Conservation (phyloP, 2,797 vertebrate species). For the Chromobotia macracanthus region DNA sequence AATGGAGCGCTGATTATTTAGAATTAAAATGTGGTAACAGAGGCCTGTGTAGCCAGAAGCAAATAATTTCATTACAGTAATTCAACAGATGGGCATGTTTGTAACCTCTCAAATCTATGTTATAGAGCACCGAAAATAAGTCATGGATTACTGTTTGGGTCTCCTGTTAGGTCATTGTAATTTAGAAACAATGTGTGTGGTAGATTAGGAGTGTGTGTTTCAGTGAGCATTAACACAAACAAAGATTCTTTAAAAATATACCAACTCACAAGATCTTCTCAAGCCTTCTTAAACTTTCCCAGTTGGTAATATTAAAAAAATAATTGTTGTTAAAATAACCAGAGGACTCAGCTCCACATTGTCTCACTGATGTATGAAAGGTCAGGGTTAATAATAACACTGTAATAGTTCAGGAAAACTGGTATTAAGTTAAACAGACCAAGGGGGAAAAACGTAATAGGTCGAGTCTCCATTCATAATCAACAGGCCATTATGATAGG, state of each 20-base stretch:
- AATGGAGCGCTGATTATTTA: slow-evolving; percentile 49
- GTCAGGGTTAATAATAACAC: slow-evolving; percentile 37
- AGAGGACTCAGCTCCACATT: slow-evolving; percentile 1
- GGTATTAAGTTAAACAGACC: slow-evolving; percentile 43
- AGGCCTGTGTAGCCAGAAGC: slow-evolving; percentile 64
- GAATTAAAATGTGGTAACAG: slow-evolving; percentile 45
- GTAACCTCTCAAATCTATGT: slow-evolving; percentile 48
- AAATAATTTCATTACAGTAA: slow-evolving; percentile 70
- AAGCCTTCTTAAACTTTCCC: not conserved
- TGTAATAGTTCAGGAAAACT: slow-evolving; percentile 53
- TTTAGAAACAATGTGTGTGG: slow-evolving; percentile 40
- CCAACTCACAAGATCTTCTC: not conserved
- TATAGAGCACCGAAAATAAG: slow-evolving; percentile 54
- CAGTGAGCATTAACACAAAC: not conserved
- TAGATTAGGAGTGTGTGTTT: slow-evolving; percentile 23
- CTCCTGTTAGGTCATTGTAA: slow-evolving; percentile 42
- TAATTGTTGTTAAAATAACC: not conserved
- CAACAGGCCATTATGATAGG: slow-evolving; percentile 60
- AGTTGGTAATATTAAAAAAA: not conserved
- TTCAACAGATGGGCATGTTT: slow-evolving; percentile 69
- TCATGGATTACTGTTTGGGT: slow-evolving; percentile 26
- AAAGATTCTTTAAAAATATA: slow-evolving; percentile 28
- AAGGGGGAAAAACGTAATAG: slow-evolving; percentile 51
- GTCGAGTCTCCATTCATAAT: slow-evolving; percentile 59
- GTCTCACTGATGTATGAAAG: slow-evolving; percentile 20